Base-by-base conservation (phyloP, 2,888 invertebrate species). In the Meiosimyza decipiens region DNA sequence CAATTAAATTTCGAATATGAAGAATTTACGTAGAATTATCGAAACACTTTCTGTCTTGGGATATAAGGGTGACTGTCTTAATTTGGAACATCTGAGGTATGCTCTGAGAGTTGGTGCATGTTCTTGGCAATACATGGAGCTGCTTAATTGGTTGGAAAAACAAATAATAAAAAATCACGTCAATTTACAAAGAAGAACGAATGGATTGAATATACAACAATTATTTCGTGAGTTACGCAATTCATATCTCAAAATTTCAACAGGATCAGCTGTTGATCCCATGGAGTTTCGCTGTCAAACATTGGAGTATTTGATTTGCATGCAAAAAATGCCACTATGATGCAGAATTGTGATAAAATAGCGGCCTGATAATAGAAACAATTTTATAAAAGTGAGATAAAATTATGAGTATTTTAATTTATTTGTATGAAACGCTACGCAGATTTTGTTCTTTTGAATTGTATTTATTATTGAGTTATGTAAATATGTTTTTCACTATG, bases 111-210 rank as follows among this genome's bases (percentile, higher is more conserved):
- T 76, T 9, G 78, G 78, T 33, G 75, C 75, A 3, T 74, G 77
- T 69, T 77, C 78, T 1, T 64, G 73, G n/a, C 77, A 72, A 72
- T 78, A 74, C n/a, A 65, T 71, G n/a, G 76, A 76, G 15, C 72
- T 78, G 40, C 9, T 78, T 1, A 15, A 12, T 11, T 78, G 77
- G 75, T 54, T 78, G 57, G 76, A 76, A 16, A 6, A 12, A 1
- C 66, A 74, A 55, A 47, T 67, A 9, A 3, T 22, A 15, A 12
- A 15, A 18, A 7, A 22, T 15, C 51, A 22, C 12, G 28, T n/a
- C 7, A 22, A 47, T 16, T 16, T 18, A 6, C 28, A 51, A 2
- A 3, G 12, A 22, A 13, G 13, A n/a, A 2, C 18, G 1, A 9
- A 49, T 16, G 15, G 22, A 6, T 16, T 18, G 16, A 18, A 67